Percentiles rank a stretch among this genome's conserved stretches.
These are phyloP conservation scores for Triplophysa bombifrons DNA, from an alignment of 2,797 vertebrate genomes.

Conservation along the genomic window DNA sequence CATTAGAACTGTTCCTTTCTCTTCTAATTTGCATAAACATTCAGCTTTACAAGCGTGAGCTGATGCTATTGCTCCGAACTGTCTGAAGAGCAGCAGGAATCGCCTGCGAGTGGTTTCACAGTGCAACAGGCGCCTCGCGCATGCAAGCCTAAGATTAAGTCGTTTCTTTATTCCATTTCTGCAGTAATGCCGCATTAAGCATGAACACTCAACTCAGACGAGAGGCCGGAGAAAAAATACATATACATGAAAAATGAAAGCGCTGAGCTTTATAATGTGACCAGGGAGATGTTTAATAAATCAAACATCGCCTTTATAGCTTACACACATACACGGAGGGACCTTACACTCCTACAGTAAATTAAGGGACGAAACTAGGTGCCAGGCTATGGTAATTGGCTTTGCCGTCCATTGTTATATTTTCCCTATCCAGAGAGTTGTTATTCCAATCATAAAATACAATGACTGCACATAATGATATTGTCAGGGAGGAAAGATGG, in stretches of 20 bases:
- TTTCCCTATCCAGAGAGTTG: slow-evolving; percentile 65
- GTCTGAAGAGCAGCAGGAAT: slow-evolving; percentile 28
- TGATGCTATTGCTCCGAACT: slow-evolving; percentile 14
- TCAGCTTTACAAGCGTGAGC: slow-evolving; percentile 14
- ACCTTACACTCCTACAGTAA: slow-evolving; percentile 59
- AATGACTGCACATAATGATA: slow-evolving; percentile 72
- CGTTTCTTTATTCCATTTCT: slow-evolving; percentile 43
- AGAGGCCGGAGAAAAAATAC: slow-evolving; percentile 15
- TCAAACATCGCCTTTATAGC: slow-evolving; percentile 61
- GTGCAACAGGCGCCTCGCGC: slow-evolving; percentile 4
- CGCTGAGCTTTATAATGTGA: slow-evolving; percentile 60
- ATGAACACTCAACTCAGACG: slow-evolving; percentile 10
- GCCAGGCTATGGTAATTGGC: slow-evolving; percentile 65
- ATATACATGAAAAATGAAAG: slow-evolving; percentile 49
- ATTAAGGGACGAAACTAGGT: slow-evolving; percentile 67
- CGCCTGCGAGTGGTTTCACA: slow-evolving; percentile 9
- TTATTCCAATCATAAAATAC: slow-evolving; percentile 75
- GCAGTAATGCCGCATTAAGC: slow-evolving; percentile 33
- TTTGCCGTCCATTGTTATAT: slow-evolving; percentile 67
- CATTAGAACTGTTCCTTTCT: slow-evolving; percentile 4
- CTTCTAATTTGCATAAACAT: slow-evolving; percentile 27
- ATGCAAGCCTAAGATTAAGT: slow-evolving; percentile 34
- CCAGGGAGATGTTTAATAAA: slow-evolving; percentile 64
- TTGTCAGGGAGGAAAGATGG: slow-evolving; percentile 66
- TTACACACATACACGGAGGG: slow-evolving; percentile 53